Evolutionary conservation across 2,888 invertebrate species (phyloP).

Genomic region (Flexamia atlantica): DNA sequence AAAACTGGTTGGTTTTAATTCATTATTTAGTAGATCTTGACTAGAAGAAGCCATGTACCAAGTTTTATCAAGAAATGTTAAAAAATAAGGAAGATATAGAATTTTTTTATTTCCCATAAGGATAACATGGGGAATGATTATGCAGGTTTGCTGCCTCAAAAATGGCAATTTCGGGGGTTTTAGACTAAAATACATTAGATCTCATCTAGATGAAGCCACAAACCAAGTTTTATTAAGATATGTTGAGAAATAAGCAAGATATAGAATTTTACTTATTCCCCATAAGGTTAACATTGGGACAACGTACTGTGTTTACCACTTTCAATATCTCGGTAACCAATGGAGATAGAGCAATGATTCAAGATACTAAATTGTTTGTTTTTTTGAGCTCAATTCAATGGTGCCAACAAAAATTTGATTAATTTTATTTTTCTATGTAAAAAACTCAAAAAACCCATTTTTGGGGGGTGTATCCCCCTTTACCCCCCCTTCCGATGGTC

Average conservation of each 20-base stretch:
- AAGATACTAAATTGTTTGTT: neutral
- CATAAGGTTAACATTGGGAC: neutral
- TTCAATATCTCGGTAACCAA: neutral
- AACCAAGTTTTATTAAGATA: neutral
- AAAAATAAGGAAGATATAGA: neutral
- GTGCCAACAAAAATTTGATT: neutral
- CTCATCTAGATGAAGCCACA: neutral
- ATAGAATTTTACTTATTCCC: neutral
- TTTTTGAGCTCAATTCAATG: neutral
- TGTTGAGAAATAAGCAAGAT: neutral
- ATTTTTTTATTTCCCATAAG: neutral
- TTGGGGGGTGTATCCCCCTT: neutral
- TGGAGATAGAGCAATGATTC: neutral
- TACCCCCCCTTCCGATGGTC: neutral
- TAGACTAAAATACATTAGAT: neutral
- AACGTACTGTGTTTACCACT: neutral
- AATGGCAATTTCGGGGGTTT: neutral
- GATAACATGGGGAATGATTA: neutral
- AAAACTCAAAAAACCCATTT: neutral
- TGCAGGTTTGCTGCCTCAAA: neutral
- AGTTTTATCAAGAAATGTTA: neutral
- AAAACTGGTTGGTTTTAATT: neutral
- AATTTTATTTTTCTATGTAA: neutral
- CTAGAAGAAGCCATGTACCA: neutral
- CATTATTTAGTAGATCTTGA: neutral